Conservation (phyloP, 2,113 vertebrate genomes). For the Apaloderma vittatum region DNA sequence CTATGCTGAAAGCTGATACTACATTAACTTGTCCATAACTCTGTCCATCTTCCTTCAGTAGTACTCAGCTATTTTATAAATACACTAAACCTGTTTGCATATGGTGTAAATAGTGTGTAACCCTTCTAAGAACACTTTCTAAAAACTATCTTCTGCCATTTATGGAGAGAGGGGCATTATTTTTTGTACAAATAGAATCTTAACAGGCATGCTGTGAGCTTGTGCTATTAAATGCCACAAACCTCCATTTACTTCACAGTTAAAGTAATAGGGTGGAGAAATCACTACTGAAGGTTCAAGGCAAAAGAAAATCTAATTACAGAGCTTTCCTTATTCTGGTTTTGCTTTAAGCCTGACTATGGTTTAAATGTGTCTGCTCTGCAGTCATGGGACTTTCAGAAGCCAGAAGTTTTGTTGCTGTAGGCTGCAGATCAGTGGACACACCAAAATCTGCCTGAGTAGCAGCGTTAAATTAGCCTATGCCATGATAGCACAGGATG, state of each 20-base stretch:
- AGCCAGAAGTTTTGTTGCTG: neutral
- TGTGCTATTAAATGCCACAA: neutral
- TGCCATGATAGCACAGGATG: neutral
- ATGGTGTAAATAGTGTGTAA: rapidly evolving
- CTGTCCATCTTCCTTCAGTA: neutral
- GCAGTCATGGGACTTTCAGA: neutral
- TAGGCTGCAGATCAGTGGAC: neutral
- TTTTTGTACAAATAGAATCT: neutral
- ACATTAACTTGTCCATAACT: neutral
- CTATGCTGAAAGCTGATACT: neutral
- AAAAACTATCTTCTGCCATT: neutral
- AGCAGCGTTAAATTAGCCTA: neutral
- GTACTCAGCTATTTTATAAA: neutral
- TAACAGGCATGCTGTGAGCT: neutral
- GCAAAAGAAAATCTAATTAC: neutral
- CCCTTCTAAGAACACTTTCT: neutral
- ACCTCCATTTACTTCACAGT: neutral
- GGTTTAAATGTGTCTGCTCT: neutral
- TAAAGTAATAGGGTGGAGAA: neutral
- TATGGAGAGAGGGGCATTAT: neutral
- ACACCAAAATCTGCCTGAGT: neutral
- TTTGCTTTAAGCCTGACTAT: neutral
- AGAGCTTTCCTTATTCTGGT: neutral
- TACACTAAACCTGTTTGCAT: neutral
- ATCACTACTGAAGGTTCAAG: neutral